phyloP scores from a whole-genome alignment of 2,888 invertebrate species.

The Rotaria socialis region DNA sequence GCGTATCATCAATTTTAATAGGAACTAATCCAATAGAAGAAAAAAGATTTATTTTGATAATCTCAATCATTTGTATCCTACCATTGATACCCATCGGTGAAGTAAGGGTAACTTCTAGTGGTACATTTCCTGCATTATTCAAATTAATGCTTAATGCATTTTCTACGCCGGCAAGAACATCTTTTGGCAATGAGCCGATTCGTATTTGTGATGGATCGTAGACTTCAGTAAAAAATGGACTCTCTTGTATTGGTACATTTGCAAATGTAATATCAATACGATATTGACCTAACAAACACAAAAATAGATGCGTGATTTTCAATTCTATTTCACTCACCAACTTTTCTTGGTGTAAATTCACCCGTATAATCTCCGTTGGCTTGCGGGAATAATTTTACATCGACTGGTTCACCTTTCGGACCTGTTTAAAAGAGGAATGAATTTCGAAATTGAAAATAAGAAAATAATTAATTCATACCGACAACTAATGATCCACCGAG shows the following conservation, averaged over 20 bases:
- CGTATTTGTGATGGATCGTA: conserved; percentile 63
- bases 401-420: conserved; percentile 65
- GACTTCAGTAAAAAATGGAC: conserved; percentile 62
- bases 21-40: not conserved
- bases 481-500: not conserved
- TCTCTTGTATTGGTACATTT: conserved; percentile 48
- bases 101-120: conserved; percentile 78
- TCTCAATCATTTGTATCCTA: not conserved
- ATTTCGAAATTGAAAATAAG: not conserved
- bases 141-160: conserved; percentile 68
- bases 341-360: conserved; percentile 68
- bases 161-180: conserved; percentile 42
- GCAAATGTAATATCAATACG: conserved; percentile 55
- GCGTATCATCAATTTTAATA: conserved; percentile 37
- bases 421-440: conserved; percentile 52
- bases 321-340: conserved; percentile 51
- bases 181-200: conserved; percentile 52
- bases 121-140: conserved; percentile 82
- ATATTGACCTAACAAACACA: conserved; percentile 48
- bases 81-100: conserved; percentile 65
- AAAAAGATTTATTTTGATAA: too few species aligned
- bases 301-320: not conserved
- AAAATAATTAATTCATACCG: not conserved
- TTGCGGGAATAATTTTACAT: conserved; percentile 88
- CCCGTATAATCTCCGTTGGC: conserved; percentile 89